phyloP scores from a whole-genome alignment of 2,797 vertebrate species.

The Aplochiton taeniatus region DNA sequence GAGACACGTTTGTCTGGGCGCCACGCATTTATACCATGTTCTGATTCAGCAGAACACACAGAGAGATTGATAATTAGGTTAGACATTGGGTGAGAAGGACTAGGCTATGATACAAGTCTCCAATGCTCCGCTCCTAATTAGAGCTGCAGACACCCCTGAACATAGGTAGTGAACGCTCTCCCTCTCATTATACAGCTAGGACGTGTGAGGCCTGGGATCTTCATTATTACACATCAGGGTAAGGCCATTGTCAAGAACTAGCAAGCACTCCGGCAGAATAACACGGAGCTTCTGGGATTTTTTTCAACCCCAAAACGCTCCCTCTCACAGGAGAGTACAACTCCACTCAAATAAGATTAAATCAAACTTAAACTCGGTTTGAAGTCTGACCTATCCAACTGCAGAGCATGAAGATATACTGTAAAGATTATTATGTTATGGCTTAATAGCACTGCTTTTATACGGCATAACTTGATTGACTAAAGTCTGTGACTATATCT shows the following conservation, averaged over 20 bases:
- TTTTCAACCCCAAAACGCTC: constrained; percentile 53
- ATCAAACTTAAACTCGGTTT: too few species aligned
- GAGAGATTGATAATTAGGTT: constrained; percentile 80
- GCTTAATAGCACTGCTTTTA: constrained; percentile 27
- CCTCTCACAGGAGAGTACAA: constrained; percentile 31
- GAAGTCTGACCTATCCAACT: too few species aligned
- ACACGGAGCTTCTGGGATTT: constrained; percentile 47
- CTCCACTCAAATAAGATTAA: constrained; percentile 27
- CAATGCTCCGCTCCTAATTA: constrained; percentile 75
- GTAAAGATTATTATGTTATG: too few species aligned
- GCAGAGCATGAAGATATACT: too few species aligned
- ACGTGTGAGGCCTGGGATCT: constrained; percentile 68
- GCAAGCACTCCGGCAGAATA: constrained; percentile 67
- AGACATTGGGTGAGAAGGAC: constrained; percentile 67
- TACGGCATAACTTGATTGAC: constrained; percentile 52
- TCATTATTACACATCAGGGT: constrained; percentile 73
- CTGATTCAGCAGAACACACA: constrained; percentile 75
- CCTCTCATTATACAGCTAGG: constrained; percentile 73
- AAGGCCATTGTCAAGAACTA: constrained; percentile 70
- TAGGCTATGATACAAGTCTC: constrained; percentile 44
- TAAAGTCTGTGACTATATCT: constrained; percentile 30
- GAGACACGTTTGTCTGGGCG: constrained; percentile 72
- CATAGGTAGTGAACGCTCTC: constrained; percentile 61
- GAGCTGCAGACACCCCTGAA: constrained; percentile 63
- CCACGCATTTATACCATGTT: constrained; percentile 72